Evolutionary conservation across 2,888 invertebrate genomes (phyloP), one percentile per base, ranked within the genome.

Genomic region (Hecatera dysodea): DNA sequence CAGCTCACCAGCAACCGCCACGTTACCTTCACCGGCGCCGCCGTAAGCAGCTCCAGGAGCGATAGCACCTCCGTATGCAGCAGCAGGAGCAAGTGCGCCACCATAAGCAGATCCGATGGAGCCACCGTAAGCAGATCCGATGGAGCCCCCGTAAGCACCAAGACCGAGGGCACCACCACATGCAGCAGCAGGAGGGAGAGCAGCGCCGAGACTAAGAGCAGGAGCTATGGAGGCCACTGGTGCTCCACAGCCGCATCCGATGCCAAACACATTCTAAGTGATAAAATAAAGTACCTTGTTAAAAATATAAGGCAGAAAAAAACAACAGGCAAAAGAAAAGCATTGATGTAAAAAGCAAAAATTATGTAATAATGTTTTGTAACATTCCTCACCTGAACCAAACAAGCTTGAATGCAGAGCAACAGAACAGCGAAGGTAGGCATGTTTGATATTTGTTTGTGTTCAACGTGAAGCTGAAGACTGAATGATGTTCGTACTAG

Each of bases 1-100:
- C 48, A 82, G 68, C 59, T 81, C 75, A 33, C 82, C 82, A 42
- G 63, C 50, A 15, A 77, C 79, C 7, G 74, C 70, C 52, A 79
- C 65, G 29, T 73, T 75, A 29, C 83, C 82, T 72, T 82, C 81
- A 66, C 79, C 79, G n/a, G 50, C 52, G 22, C 68, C 72, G 27
- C 74, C 66, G 68, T 76, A 62, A 3, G 67, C 29, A 50, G 33
- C 66, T 19, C n/a, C 48, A 29, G 33, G 12, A 53, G 27, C 48
- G 3, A 22, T 17, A 42, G 27, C 48, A 29, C 29, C 24, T 53
- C 42, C 44, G 19, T n/a, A n/a, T n/a, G n/a, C n/a, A n/a, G n/a
- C n/a, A n/a, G n/a, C n/a, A 33, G 33, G 33, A 33, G 33, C 33
- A 17, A 42, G n/a, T 0, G 17, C 0, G n/a, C 53, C 53, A n/a